These are phyloP conservation scores for Hirundo rustica DNA, from an alignment of 2,797 vertebrate species.

Conservation along the genomic window DNA sequence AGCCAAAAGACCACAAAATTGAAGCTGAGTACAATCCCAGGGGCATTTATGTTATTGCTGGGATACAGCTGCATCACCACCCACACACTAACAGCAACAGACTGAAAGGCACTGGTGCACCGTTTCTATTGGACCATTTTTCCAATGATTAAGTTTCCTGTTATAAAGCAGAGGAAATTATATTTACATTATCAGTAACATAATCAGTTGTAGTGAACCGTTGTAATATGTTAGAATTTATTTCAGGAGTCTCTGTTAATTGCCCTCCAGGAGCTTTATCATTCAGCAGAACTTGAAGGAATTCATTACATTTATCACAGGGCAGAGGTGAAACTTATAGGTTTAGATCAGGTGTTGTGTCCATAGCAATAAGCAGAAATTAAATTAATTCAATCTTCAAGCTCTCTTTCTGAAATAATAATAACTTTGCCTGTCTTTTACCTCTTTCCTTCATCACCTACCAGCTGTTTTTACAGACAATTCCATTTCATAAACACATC, in stretches of 20 bases:
- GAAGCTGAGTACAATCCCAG: background rate
- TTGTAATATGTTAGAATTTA: background rate
- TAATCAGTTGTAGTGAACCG: conserved; percentile 31
- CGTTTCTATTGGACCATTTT: background rate
- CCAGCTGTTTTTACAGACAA: background rate
- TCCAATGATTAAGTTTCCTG: conserved; percentile 12
- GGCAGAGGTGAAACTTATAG: background rate
- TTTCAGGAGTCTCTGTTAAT: conserved; percentile 28
- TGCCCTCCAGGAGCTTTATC: background rate
- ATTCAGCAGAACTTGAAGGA: background rate
- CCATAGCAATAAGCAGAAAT: conserved; percentile 6
- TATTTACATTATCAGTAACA: conserved; percentile 29
- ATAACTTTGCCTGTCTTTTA: background rate
- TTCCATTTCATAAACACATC: background rate
- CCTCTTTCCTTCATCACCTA: background rate
- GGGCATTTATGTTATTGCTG: background rate
- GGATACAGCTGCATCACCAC: background rate
- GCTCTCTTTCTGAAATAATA: background rate
- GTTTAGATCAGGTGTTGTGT: background rate
- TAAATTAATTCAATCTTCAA: background rate
- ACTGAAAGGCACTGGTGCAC: background rate
- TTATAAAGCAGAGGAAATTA: conserved; percentile 39
- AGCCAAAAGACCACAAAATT: background rate
- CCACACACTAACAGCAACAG: background rate
- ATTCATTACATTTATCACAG: background rate